Percentiles rank a stretch among this genome's conserved stretches.
Conservation (phyloP, 1,140 invertebrate genomes). For the Colletes gigas region DNA sequence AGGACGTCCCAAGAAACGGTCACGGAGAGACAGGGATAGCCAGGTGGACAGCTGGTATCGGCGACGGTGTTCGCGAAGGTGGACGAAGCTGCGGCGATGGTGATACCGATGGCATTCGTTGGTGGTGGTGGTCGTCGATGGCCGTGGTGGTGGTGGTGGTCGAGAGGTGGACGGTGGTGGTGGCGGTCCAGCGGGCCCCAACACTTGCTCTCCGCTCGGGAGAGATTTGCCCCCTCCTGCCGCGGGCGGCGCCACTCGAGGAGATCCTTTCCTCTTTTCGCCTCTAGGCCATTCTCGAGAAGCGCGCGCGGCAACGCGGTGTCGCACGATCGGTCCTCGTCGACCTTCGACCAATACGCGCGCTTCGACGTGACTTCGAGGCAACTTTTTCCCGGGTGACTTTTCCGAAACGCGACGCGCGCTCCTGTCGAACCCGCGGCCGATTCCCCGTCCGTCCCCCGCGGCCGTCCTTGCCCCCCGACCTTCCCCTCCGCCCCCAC, state of each 20-base stretch:
- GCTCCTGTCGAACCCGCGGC: background rate
- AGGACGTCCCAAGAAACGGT: background rate
- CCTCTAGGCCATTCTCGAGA: slow-evolving; percentile 81
- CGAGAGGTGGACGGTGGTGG: slow-evolving; percentile 58
- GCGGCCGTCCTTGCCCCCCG: background rate
- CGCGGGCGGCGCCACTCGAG: slow-evolving; percentile 79
- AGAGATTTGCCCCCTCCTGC: slow-evolving; percentile 76
- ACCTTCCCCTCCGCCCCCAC: slow-evolving; percentile 52
- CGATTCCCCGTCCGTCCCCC: background rate
- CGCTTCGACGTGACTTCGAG: slow-evolving; percentile 47
- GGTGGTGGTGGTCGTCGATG: background rate
- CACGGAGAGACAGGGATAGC: slow-evolving; percentile 32
- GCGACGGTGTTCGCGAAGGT: slow-evolving; percentile 44
- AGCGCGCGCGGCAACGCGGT: slow-evolving; percentile 79
- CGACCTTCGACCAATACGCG: slow-evolving; percentile 71
- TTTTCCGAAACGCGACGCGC: slow-evolving; percentile 60
- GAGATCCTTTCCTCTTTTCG: slow-evolving; percentile 79
- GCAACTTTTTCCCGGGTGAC: slow-evolving; percentile 38
- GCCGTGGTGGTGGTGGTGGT: slow-evolving; percentile 52
- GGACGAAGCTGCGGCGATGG: slow-evolving; percentile 42
- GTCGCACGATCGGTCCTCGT: slow-evolving; percentile 66
- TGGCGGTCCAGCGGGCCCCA: slow-evolving; percentile 62
- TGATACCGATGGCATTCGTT: slow-evolving; percentile 54
- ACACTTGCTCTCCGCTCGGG: slow-evolving; percentile 72
- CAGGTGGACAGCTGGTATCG: slow-evolving; percentile 52